phyloP scores from a whole-genome alignment of 2,113 vertebrate species.

The Tapirus terrestris region DNA sequence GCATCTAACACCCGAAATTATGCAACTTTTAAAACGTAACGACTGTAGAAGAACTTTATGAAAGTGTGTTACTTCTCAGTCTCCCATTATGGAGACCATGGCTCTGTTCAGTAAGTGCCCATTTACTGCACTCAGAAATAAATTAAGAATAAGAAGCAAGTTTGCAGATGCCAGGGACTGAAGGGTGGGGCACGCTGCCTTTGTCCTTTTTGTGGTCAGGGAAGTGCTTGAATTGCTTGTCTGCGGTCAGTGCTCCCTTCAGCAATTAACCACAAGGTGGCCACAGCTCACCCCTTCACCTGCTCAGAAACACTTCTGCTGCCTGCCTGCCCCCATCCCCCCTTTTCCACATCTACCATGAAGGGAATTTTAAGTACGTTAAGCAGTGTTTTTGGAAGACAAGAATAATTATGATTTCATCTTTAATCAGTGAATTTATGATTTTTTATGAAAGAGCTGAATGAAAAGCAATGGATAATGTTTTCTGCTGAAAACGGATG shows the following conservation, averaged over 20 bases:
- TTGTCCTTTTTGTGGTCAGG: background rate
- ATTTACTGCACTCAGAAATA: conserved; percentile 36
- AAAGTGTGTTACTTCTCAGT: background rate
- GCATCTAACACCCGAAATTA: background rate
- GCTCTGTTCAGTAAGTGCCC: conserved; percentile 35
- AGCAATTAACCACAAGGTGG: conserved; percentile 72
- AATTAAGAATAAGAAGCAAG: conserved; percentile 35
- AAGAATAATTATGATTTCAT: conserved; percentile 77
- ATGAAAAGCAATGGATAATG: conserved; percentile 66
- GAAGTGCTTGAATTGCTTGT: background rate
- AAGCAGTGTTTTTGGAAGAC: conserved; percentile 65
- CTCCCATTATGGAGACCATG: background rate
- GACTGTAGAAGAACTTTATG: background rate
- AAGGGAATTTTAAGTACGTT: conserved; percentile 65
- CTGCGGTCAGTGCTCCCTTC: background rate
- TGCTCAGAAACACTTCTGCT: background rate
- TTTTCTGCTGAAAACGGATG: conserved; percentile 74
- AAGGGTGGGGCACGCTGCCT: background rate
- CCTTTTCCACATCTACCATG: background rate
- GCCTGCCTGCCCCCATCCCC: background rate
- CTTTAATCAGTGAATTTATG: conserved; percentile 76
- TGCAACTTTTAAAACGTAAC: background rate
- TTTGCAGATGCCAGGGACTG: conserved; percentile 31
- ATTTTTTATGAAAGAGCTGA: conserved; percentile 67
- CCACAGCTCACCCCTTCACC: conserved; percentile 62